phyloP scores from a whole-genome alignment of 2,888 invertebrate species.

The Dasysyrphus tricinctus region DNA sequence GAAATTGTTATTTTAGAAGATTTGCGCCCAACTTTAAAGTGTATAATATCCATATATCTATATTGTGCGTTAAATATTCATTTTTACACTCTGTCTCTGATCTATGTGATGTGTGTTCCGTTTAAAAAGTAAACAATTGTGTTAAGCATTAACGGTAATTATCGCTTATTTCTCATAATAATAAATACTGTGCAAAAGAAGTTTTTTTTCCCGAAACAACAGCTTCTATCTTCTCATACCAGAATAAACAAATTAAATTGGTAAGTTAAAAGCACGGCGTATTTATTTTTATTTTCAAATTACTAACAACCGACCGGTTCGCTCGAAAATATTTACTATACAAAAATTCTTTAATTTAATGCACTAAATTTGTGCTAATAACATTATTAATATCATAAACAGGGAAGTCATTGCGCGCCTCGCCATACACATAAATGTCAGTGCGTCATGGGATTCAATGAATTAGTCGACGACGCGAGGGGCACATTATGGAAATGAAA shows the following conservation, averaged over 20 bases:
- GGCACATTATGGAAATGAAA: conserved; percentile 30
- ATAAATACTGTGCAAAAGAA: conserved; percentile 25
- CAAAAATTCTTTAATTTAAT: conserved; percentile 43
- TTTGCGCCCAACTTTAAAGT: conserved; percentile 53
- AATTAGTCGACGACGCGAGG: conserved; percentile 40
- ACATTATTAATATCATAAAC: conserved; percentile 70
- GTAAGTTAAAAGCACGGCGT: conserved; percentile 59
- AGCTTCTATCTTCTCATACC: conserved; percentile 20
- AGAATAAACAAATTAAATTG: conserved; percentile 48
- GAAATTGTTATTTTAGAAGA: conserved; percentile 21
- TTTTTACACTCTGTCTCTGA: background rate
- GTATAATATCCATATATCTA: background rate
- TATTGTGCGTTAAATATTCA: conserved; percentile 47
- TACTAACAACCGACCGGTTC: conserved; percentile 34
- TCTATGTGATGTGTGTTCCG: conserved; percentile 2
- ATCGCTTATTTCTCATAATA: conserved; percentile 49
- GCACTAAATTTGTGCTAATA: conserved; percentile 69
- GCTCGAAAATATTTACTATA: conserved; percentile 51
- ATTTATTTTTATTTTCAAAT: conserved; percentile 33
- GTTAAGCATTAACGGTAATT: conserved; percentile 59
- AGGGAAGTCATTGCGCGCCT: conserved; percentile 39
- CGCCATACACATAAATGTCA: conserved; percentile 46
- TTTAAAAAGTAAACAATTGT: conserved; percentile 67
- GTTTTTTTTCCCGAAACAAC: conserved; percentile 38
- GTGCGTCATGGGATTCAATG: conserved; percentile 45